Evolutionary conservation across 2,888 invertebrate genomes (phyloP), one percentile per base, ranked within the genome.

Genomic region (Drosophila diplacantha): DNA sequence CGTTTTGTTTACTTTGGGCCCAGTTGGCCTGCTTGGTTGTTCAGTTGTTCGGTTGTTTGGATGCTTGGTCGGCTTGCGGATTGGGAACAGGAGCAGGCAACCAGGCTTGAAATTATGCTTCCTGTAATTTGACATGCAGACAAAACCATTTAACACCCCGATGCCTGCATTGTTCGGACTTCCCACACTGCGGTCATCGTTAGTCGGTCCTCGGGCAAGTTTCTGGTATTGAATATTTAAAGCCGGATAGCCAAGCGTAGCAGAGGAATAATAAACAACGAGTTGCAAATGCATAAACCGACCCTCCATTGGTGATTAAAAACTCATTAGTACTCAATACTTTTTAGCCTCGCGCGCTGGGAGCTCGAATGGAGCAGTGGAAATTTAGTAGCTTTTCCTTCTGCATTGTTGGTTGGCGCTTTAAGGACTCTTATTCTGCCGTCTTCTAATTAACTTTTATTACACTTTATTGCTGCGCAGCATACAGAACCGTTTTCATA

Each of bases 121-220:
- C 80, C 80, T 75, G 80, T 81, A 75, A 79, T 80, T 75, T 81
- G 80, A 81, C 75, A 79, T 71, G 80, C 75, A 81, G 80, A 81
- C 80, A 80, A 80, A 81, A 75, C 77, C 77, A 79, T 81, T 81
- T 79, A 80, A 80, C 80, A 81, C 80, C 75, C 80, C 71, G 81
- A 60, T 79, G 81, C 54, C 24, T 74, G 79, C 81, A 81, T 79
- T 79, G 79, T 66, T 57, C 32, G 47, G 56, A 22, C 52, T 43
- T 49, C 20, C 49, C 52, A 51, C 39, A n/a, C 54, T 51, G 50
- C 41, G 63, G 63, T 44, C 54, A 46, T 52, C 26, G 35, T 24
- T 24, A 35, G 18, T 46, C 37, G 35, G 24, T 18, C 35, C 24
- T 50, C 11, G 34, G 26, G 39, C 32, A 32, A 44, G 11, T 18